Percentiles rank a stretch among this genome's conserved stretches.
phyloP scores from a whole-genome alignment of 2,797 vertebrate species.

The Adelosebastes latens region DNA sequence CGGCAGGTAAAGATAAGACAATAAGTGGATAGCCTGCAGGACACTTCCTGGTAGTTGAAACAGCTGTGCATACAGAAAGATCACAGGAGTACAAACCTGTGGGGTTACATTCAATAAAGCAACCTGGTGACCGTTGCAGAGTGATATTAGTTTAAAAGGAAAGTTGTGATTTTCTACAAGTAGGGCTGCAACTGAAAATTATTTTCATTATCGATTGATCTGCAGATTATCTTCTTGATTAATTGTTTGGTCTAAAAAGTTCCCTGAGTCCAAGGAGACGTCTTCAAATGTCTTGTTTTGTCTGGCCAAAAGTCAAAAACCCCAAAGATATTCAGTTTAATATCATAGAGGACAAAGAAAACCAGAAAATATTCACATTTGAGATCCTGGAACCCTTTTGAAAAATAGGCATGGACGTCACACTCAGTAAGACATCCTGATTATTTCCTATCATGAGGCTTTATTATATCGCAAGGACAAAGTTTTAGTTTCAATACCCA shows the following conservation, averaged over 20 bases:
- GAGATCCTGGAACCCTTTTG: neutral
- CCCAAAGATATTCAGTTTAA: neutral
- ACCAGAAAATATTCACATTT: neutral
- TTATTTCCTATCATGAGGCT: slow-evolving; percentile 10
- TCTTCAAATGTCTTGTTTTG: neutral
- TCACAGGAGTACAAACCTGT: neutral
- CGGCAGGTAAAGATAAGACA: slow-evolving; percentile 10
- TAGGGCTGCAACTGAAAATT: too few relatives aligned
- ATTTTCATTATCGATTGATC: too few relatives aligned
- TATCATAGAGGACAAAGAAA: neutral
- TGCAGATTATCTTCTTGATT: neutral
- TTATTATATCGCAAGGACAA: slow-evolving; percentile 48
- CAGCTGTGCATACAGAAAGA: neutral
- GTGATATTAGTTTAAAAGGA: neutral
- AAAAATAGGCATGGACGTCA: neutral
- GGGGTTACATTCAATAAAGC: neutral
- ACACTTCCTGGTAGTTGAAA: slow-evolving; percentile 39
- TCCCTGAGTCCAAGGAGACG: neutral
- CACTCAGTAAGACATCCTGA: neutral
- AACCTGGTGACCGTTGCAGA: neutral
- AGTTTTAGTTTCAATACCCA: slow-evolving; percentile 33
- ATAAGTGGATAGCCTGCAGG: slow-evolving; percentile 34
- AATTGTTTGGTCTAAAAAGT: neutral
- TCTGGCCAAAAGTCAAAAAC: neutral
- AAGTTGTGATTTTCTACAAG: neutral